phyloP scores from a whole-genome alignment of 2,797 vertebrate species.

The Phrynocephalus guinanensis region DNA sequence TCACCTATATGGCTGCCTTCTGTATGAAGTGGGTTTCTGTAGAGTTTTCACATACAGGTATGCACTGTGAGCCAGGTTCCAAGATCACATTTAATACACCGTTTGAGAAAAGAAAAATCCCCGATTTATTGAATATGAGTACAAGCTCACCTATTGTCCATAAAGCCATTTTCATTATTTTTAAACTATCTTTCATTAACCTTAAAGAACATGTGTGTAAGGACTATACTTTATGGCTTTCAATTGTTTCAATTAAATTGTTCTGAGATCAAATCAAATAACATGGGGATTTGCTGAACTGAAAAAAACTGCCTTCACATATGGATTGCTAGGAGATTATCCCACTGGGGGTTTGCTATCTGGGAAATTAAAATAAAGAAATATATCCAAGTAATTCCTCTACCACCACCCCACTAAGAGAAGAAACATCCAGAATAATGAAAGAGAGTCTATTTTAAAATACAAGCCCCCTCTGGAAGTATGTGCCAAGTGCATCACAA shows the following conservation, averaged over 20 bases:
- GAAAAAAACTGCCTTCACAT: slow-evolving; percentile 62
- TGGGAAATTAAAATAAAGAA: slow-evolving; percentile 69
- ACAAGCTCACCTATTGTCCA: slow-evolving; percentile 52
- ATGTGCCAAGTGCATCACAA: slow-evolving; percentile 26
- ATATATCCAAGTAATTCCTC: slow-evolving; percentile 55
- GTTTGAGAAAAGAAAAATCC: neutral
- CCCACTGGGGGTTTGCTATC: slow-evolving; percentile 66
- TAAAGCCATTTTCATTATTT: slow-evolving; percentile 62
- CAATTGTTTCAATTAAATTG: slow-evolving; percentile 67
- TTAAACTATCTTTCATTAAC: slow-evolving; percentile 54
- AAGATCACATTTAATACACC: slow-evolving; percentile 3
- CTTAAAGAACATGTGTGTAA: slow-evolving; percentile 49
- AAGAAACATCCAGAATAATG: slow-evolving; percentile 66
- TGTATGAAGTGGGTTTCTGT: neutral
- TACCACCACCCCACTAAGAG: slow-evolving; percentile 46
- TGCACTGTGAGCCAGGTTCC: neutral
- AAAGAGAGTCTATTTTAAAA: slow-evolving; percentile 74
- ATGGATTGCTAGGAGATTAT: slow-evolving; percentile 76
- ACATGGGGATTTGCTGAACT: slow-evolving; percentile 65
- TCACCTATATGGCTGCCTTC: neutral
- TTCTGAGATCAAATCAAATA: slow-evolving; percentile 70
- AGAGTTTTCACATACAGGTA: neutral
- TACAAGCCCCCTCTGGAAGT: slow-evolving; percentile 63
- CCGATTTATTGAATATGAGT: slow-evolving; percentile 50
- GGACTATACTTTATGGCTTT: slow-evolving; percentile 46